These are phyloP conservation scores for Brachyopa scutellaris DNA, from an alignment of 2,888 invertebrate species.

Conservation along the genomic window DNA sequence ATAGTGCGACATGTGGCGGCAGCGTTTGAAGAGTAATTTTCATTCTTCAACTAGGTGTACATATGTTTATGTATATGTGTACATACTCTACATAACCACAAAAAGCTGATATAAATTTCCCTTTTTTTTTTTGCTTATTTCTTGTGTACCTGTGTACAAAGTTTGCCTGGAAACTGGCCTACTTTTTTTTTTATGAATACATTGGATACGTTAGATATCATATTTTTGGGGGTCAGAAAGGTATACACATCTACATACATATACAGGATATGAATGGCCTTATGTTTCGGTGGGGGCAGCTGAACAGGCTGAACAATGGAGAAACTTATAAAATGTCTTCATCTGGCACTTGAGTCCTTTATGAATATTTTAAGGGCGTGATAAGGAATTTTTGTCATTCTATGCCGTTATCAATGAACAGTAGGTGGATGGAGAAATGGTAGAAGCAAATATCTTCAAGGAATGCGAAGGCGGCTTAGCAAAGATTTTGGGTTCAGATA, in stretches of 20 bases:
- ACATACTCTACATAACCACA: too few species aligned
- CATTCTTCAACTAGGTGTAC: not conserved
- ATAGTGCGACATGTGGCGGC: slow-evolving; percentile 32
- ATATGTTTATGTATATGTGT: too few species aligned
- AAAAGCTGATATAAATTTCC: slow-evolving; percentile 27
- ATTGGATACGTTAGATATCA: slow-evolving; percentile 14
- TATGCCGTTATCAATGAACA: slow-evolving; percentile 20
- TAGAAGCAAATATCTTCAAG: not conserved
- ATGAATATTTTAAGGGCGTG: slow-evolving; percentile 68
- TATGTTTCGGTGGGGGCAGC: slow-evolving; percentile 6
- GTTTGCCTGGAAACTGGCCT: slow-evolving; percentile 27
- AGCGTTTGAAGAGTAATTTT: slow-evolving; percentile 1
- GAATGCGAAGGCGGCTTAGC: slow-evolving; percentile 2
- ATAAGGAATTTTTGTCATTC: slow-evolving; percentile 63
- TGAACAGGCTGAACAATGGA: slow-evolving; percentile 32
- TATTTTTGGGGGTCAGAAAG: slow-evolving; percentile 20
- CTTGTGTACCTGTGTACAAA: not conserved
- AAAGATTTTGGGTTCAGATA: not conserved
- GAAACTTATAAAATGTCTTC: slow-evolving; percentile 65
- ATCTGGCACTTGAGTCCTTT: slow-evolving; percentile 64
- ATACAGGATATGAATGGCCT: not conserved
- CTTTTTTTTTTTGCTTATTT: not conserved
- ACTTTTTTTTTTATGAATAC: slow-evolving; percentile 37
- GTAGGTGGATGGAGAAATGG: not conserved
- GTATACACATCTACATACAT: slow-evolving; percentile 8